Percentiles rank a stretch among this genome's conserved stretches.
These are phyloP conservation scores for cat (Felis catus) DNA, from an alignment of 2,113 vertebrate species.

Conservation along the genomic window DNA sequence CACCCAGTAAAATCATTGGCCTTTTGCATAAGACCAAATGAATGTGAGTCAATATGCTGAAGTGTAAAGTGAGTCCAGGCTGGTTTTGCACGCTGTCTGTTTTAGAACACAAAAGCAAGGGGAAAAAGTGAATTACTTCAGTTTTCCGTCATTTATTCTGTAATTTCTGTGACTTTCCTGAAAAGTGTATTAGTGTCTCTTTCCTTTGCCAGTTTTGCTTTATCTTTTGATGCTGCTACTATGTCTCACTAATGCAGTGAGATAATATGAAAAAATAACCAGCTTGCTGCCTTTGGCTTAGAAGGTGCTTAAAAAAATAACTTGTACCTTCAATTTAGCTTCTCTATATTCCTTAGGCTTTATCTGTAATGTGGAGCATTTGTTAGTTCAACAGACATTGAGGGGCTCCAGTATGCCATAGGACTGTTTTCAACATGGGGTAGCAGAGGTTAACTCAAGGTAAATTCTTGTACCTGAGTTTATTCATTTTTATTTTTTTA, in stretches of 20 bases:
- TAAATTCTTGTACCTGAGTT: not conserved
- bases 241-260: not conserved
- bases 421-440: not conserved
- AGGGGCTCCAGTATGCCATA: not conserved
- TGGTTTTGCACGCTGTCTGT: not conserved
- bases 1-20: not conserved
- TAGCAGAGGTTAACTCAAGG: not conserved
- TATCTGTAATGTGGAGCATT: not conserved
- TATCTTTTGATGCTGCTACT: not conserved
- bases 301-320: not conserved
- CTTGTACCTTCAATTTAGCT: not conserved
- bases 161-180: not conserved
- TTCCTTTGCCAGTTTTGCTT: not conserved
- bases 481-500: no score
- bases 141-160: not conserved
- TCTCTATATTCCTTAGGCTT: not conserved
- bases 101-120: not conserved
- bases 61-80: not conserved
- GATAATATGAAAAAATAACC: not conserved
- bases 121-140: not conserved
- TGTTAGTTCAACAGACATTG: not conserved
- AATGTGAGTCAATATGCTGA: not conserved
- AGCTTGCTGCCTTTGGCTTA: not conserved
- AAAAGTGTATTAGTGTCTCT: not conserved
- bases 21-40: conserved; percentile 31